These are phyloP conservation scores for Leptopilina myrica DNA, from an alignment of 2,888 invertebrate genomes.

Conservation along the genomic window DNA sequence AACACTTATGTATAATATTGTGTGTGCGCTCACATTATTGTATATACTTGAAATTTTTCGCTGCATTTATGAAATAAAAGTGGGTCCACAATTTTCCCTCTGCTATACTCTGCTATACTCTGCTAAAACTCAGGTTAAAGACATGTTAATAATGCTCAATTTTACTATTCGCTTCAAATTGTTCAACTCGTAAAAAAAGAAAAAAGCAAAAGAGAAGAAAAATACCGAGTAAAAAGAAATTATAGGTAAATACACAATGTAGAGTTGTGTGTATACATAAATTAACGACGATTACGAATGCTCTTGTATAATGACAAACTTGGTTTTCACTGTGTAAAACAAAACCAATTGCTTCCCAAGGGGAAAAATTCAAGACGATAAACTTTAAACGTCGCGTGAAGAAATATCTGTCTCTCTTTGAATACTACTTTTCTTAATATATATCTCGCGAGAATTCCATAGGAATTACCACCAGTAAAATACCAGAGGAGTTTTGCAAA, in stretches of 20 bases:
- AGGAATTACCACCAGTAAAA: no score
- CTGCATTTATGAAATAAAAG: background rate
- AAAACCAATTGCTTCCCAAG: background rate
- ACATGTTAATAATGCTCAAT: background rate
- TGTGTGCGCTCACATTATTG: conserved; percentile 4
- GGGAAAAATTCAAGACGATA: background rate
- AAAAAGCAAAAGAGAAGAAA: no score
- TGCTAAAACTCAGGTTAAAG: no score
- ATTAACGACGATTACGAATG: conserved; percentile 14
- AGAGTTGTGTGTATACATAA: no score
- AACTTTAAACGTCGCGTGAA: conserved; percentile 20
- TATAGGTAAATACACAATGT: background rate
- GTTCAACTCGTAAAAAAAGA: no score
- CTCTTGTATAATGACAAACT: conserved; percentile 25
- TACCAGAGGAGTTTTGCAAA: no score
- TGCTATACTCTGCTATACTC: no score
- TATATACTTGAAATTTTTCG: conserved; percentile 12
- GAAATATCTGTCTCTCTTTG: conserved; percentile 19
- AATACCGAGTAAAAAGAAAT: conserved; percentile 9
- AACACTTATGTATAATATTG: background rate
- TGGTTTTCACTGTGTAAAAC: conserved; percentile 8
- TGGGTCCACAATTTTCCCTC: conserved; percentile 11
- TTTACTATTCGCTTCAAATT: no score
- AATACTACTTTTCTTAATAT: background rate
- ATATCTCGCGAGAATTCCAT: background rate